These are phyloP conservation scores for Diadema setosum DNA, from an alignment of 35 echinoderm and acorn worm genomes.

Conservation along the genomic window DNA sequence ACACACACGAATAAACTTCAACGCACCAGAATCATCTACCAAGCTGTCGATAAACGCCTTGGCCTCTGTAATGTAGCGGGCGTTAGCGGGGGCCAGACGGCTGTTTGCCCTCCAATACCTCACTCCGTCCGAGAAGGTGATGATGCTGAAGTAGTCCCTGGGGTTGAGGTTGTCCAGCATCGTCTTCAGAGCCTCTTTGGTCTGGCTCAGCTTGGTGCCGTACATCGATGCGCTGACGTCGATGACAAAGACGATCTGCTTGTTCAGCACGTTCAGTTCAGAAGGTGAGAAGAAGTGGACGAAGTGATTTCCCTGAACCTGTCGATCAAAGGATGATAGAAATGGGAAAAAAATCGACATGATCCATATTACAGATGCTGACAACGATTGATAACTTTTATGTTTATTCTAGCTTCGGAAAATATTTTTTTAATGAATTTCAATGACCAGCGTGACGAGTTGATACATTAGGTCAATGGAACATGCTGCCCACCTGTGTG, in stretches of 20 bases:
- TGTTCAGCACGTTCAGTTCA: conserved; percentile 41
- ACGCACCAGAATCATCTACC: conserved; percentile 63
- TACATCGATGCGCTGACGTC: conserved; percentile 96
- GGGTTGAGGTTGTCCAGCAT: conserved; percentile 69
- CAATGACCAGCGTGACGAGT: too few relatives aligned
- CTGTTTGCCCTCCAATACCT: conserved; percentile 51
- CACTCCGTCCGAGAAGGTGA: conserved; percentile 80
- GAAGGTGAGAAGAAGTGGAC: conserved; percentile 95
- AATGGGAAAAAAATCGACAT: too few relatives aligned
- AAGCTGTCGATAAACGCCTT: conserved; percentile 79
- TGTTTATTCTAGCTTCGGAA: too few relatives aligned
- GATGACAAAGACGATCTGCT: conserved; percentile 87
- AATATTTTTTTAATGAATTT: too few relatives aligned
- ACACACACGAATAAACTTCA: background rate
- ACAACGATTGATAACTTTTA: too few relatives aligned
- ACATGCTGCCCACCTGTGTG: too few relatives aligned
- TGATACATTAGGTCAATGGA: too few relatives aligned
- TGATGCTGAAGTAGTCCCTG: conserved; percentile 81
- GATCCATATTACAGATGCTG: too few relatives aligned
- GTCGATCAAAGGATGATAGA: background rate
- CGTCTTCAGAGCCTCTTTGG: conserved; percentile 79
- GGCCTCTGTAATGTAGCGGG: conserved; percentile 60
- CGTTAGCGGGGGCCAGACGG: conserved; percentile 41
- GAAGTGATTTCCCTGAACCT: conserved; percentile 88
- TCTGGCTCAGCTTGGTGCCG: conserved; percentile 82